Percentiles rank a stretch among this genome's conserved stretches.
phyloP scores from a whole-genome alignment of 2,888 invertebrate genomes.

The Megaustenia siamemsis region DNA sequence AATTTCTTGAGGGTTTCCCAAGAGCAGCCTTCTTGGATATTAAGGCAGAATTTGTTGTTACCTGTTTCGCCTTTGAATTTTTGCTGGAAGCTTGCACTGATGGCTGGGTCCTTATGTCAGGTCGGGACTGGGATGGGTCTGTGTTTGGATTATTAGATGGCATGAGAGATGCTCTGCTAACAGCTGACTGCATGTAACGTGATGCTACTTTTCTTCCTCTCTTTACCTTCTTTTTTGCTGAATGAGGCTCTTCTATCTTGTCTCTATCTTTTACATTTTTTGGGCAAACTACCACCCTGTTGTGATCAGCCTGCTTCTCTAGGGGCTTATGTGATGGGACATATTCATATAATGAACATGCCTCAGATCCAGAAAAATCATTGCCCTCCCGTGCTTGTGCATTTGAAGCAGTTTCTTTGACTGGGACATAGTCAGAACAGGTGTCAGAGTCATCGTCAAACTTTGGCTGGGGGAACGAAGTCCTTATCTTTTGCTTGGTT shows the following conservation, averaged over 20 bases:
- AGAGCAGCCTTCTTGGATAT: background rate
- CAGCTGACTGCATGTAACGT: constrained; percentile 65
- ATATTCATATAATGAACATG: constrained; percentile 65
- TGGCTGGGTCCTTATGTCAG: background rate
- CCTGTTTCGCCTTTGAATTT: background rate
- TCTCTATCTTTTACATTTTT: background rate
- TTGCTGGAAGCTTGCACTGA: background rate
- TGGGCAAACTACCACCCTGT: background rate
- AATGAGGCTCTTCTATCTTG: constrained; percentile 29
- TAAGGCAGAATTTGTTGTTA: background rate
- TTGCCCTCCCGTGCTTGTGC: background rate
- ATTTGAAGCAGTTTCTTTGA: background rate
- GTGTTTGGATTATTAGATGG: background rate
- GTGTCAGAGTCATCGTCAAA: constrained; percentile 35
- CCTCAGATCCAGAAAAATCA: constrained; percentile 62
- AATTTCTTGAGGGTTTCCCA: background rate
- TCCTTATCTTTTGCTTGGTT: background rate
- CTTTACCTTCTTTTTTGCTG: constrained; percentile 58
- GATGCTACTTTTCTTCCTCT: constrained; percentile 64
- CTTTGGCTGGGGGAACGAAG: constrained; percentile 22
- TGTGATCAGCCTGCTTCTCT: background rate
- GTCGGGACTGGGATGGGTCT: background rate
- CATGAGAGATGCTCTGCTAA: background rate
- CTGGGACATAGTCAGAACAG: constrained; percentile 19
- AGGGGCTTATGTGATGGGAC: constrained; percentile 41